A percentile compares a stretch with the other conserved stretches of the same genome.
Evolutionary conservation across 1,140 invertebrate genomes (phyloP).

Genomic region (Panagrolaimus sp.): DNA sequence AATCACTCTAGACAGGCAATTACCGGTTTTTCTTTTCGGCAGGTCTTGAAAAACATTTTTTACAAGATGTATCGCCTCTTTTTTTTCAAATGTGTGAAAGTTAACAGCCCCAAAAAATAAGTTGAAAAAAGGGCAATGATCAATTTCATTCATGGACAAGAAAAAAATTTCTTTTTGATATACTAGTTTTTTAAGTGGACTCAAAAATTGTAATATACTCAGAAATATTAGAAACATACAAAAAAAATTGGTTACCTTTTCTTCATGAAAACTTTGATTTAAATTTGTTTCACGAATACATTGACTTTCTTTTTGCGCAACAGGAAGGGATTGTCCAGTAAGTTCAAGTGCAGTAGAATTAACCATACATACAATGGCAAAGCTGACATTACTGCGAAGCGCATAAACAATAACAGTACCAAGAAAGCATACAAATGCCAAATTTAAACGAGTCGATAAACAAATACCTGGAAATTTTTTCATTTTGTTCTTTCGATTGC

Average conservation of each 20-base stretch:
- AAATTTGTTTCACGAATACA: background rate
- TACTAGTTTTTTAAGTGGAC: too few relatives aligned
- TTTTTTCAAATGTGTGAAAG: background rate
- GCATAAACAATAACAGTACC: constrained; percentile 79
- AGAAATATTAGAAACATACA: too few relatives aligned
- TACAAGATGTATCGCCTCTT: background rate
- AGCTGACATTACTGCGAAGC: constrained; percentile 77
- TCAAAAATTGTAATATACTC: too few relatives aligned
- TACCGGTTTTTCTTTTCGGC: too few relatives aligned
- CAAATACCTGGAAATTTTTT: constrained; percentile 44
- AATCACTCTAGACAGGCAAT: too few relatives aligned
- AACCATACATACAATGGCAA: constrained; percentile 80
- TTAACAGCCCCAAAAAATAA: too few relatives aligned
- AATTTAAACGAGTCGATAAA: constrained; percentile 64
- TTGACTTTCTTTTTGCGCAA: background rate
- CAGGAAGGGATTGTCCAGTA: background rate
- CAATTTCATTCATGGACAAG: too few relatives aligned
- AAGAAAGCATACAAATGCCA: constrained; percentile 71
- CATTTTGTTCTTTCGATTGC: background rate
- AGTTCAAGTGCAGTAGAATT: constrained; percentile 60
- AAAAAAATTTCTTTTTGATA: too few relatives aligned
- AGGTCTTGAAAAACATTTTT: background rate
- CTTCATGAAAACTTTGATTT: background rate
- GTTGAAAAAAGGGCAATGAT: too few relatives aligned
- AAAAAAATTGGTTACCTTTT: background rate